These are phyloP conservation scores for Neodon shergylaensis DNA, from an alignment of 2,113 vertebrate species.

Conservation along the genomic window DNA sequence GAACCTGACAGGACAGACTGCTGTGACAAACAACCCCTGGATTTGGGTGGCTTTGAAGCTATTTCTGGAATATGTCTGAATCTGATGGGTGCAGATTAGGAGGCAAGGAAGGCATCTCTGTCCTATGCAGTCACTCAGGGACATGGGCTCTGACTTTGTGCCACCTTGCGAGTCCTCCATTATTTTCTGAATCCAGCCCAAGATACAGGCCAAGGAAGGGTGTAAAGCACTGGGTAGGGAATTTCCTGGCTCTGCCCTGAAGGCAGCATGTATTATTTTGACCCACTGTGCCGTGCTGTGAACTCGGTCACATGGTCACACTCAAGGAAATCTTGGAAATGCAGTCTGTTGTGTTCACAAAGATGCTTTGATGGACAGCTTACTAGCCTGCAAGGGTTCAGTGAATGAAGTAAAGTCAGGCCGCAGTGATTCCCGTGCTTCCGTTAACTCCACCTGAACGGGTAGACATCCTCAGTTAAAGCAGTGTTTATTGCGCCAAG, in stretches of 20 bases:
- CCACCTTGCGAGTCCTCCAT: neutral
- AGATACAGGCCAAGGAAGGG: neutral
- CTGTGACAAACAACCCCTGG: neutral
- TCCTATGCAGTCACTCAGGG: neutral
- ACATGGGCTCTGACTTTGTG: neutral
- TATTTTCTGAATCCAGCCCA: neutral
- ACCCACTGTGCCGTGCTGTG: neutral
- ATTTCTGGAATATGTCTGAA: neutral
- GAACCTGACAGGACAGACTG: neutral
- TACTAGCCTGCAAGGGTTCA: neutral
- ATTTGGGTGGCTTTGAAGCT: neutral
- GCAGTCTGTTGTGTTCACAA: neutral
- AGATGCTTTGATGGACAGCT: neutral
- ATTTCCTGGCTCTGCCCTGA: neutral
- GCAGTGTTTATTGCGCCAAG: neutral
- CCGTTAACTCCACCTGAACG: neutral
- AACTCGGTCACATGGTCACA: neutral
- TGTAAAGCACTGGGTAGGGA: neutral
- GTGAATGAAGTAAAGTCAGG: rapidly evolving
- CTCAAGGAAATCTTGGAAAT: neutral
- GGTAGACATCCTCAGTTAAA: neutral
- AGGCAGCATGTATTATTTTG: neutral
- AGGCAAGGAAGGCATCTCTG: neutral
- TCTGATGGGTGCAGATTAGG: neutral
- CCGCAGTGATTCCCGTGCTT: neutral